These are phyloP conservation scores for Nothoprocta pentlandii DNA, from an alignment of 2,113 vertebrate genomes.

Conservation along the genomic window DNA sequence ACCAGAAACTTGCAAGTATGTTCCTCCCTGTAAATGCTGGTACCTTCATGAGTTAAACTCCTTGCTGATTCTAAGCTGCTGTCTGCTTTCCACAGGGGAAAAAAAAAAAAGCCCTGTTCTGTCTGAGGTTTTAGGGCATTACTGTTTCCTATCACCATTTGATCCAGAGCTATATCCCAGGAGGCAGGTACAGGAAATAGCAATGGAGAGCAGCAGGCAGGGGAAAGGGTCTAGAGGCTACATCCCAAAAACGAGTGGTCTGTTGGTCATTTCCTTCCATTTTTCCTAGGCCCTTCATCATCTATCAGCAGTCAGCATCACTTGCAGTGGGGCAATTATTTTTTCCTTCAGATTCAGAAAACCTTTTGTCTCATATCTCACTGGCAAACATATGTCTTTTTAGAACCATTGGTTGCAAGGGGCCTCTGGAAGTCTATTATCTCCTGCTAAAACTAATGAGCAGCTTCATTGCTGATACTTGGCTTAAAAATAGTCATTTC, in stretches of 20 bases:
- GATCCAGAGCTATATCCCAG: neutral
- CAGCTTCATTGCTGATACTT: neutral
- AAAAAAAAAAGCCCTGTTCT: neutral
- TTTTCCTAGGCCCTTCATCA: neutral
- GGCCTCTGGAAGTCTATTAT: neutral
- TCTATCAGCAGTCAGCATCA: neutral
- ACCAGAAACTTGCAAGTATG: slow-evolving; percentile 88
- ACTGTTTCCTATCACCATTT: neutral
- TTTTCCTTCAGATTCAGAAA: neutral
- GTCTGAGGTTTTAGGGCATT: neutral
- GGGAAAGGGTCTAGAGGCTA: neutral
- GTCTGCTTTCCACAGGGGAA: neutral
- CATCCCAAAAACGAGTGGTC: neutral
- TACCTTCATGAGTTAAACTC: neutral
- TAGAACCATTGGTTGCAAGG: neutral
- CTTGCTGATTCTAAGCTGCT: neutral
- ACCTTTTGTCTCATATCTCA: neutral
- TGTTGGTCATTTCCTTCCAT: neutral
- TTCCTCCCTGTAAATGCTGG: neutral
- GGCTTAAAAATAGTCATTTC: neutral
- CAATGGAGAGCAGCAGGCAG: neutral
- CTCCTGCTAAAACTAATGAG: neutral
- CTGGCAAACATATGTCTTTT: neutral
- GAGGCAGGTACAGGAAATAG: neutral
- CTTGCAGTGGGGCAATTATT: neutral